Conservation (phyloP, 2,888 invertebrate genomes). For the Desoria tigrina region DNA sequence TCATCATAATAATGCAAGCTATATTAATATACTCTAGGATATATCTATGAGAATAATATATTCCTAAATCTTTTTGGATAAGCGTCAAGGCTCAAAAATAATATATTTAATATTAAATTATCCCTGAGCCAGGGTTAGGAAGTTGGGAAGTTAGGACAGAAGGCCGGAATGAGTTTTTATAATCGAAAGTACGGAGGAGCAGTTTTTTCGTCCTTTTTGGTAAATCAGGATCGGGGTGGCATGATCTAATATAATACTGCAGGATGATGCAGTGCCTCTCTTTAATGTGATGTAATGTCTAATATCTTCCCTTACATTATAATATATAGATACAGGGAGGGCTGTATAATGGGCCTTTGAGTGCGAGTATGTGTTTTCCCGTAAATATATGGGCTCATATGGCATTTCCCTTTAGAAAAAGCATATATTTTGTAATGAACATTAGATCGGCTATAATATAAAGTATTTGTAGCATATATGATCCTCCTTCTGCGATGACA, state of each 20-base stretch:
- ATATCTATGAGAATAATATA: too few relatives aligned
- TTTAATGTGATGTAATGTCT: neutral
- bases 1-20: too few relatives aligned
- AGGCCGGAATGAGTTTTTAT: constrained; percentile 15
- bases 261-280: constrained; percentile 11
- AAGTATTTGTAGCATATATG: too few relatives aligned
- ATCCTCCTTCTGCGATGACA: too few relatives aligned
- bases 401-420: neutral
- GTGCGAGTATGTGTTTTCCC: neutral
- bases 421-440: neutral
- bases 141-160: neutral
- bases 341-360: too few relatives aligned
- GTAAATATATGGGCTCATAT: constrained; percentile 5
- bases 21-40: too few relatives aligned
- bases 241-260: constrained; percentile 5
- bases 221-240: constrained; percentile 10
- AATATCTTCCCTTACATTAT: neutral
- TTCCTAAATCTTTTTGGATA: too few relatives aligned
- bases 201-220: neutral
- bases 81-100: too few relatives aligned
- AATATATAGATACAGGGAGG: too few relatives aligned
- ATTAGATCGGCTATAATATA: too few relatives aligned
- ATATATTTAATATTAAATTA: constrained; percentile 14
- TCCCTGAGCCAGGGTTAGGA: neutral
- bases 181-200: constrained; percentile 5